These are phyloP conservation scores for Yponomeuta malinellus DNA, from an alignment of 2,888 invertebrate genomes.

Conservation along the genomic window DNA sequence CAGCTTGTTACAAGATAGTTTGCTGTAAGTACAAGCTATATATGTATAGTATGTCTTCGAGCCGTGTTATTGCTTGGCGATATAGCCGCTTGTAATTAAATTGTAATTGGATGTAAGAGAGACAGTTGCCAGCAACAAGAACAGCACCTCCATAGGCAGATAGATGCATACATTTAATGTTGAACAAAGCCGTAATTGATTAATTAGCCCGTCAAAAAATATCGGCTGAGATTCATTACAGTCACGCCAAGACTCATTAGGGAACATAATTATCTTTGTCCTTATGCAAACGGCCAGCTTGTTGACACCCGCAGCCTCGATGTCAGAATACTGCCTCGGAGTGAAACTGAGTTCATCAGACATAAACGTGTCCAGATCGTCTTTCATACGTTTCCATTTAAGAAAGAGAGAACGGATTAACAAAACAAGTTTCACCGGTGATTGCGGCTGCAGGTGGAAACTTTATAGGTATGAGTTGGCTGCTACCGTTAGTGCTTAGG, in stretches of 20 bases:
- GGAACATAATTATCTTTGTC: background rate
- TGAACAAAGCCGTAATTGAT: background rate
- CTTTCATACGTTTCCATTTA: background rate
- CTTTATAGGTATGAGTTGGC: constrained; percentile 4
- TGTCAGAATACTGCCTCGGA: background rate
- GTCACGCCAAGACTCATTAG: background rate
- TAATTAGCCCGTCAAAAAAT: background rate
- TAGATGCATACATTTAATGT: background rate
- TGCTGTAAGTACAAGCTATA: background rate
- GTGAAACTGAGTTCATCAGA: background rate
- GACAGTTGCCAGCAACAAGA: background rate
- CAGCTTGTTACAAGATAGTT: background rate
- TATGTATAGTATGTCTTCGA: background rate
- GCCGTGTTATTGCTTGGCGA: background rate
- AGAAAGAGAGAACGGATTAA: constrained; percentile 1
- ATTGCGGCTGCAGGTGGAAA: background rate
- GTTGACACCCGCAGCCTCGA: background rate
- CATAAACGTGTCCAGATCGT: background rate
- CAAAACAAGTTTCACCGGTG: background rate
- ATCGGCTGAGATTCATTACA: background rate
- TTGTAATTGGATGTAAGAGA: background rate
- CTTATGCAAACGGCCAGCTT: background rate
- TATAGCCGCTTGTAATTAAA: background rate
- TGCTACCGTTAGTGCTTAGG: background rate
- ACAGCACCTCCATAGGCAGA: background rate